A percentile compares a stretch with the other conserved stretches of the same genome.
These are phyloP conservation scores for Helogale parvula DNA, from an alignment of 2,113 vertebrate genomes.

Conservation along the genomic window DNA sequence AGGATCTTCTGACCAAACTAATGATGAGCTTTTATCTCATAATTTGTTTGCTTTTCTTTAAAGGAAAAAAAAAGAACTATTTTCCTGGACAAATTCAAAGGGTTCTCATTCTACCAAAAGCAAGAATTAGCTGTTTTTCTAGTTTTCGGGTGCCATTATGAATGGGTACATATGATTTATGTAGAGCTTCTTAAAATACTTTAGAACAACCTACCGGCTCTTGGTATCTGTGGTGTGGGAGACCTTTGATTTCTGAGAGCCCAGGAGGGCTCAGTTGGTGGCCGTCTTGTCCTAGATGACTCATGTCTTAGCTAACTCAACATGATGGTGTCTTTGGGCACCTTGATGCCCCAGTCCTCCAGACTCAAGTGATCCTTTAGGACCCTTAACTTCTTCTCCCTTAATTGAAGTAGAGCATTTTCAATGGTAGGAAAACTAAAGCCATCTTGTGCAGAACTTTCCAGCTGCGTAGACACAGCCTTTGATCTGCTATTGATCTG, in stretches of 20 bases:
- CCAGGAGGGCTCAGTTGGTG: neutral
- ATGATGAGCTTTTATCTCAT: neutral
- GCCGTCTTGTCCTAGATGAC: neutral
- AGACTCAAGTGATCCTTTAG: neutral
- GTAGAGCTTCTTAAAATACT: neutral
- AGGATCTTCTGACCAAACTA: neutral
- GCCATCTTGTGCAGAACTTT: neutral
- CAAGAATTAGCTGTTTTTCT: neutral
- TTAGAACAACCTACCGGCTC: neutral
- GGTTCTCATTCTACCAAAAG: neutral
- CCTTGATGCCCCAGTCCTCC: neutral
- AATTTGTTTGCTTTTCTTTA: neutral
- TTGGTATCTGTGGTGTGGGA: neutral
- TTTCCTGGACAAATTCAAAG: neutral
- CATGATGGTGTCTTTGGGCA: neutral
- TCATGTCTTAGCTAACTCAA: neutral
- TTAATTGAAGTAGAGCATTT: neutral
- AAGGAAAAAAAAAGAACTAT: neutral
- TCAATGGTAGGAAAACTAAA: neutral
- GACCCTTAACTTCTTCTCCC: neutral
- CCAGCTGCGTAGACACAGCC: neutral
- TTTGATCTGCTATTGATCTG: neutral
- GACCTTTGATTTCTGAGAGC: neutral
- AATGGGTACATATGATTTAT: neutral
- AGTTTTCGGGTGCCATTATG: neutral